These are phyloP conservation scores for Odobenus rosmarus DNA, from an alignment of 2,113 vertebrate genomes.

Conservation along the genomic window DNA sequence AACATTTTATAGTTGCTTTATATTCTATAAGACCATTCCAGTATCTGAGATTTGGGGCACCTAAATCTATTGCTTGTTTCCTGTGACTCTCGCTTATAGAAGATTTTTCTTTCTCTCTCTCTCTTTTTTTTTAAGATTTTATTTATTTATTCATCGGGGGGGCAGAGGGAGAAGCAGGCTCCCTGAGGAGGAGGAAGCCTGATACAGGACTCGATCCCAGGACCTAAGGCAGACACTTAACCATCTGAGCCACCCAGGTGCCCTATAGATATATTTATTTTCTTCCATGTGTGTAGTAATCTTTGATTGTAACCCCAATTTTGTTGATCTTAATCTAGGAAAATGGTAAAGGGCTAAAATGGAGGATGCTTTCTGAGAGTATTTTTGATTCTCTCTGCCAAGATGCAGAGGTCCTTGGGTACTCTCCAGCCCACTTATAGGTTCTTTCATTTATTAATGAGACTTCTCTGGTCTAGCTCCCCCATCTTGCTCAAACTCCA, in stretches of 20 bases:
- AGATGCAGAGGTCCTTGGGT: not conserved
- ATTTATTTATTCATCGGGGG: too few relatives aligned
- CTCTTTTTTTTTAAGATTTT: too few relatives aligned
- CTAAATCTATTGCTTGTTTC: not conserved
- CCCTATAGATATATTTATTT: not conserved
- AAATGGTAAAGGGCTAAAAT: not conserved
- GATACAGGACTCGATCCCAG: too few relatives aligned
- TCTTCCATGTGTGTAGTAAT: not conserved
- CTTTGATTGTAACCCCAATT: not conserved
- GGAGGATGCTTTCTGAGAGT: not conserved
- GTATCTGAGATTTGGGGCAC: not conserved
- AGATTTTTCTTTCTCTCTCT: not conserved
- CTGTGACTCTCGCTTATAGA: not conserved
- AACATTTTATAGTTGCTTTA: not conserved
- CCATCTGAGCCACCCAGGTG: too few relatives aligned
- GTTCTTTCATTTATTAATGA: constrained; percentile 9
- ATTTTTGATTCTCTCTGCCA: not conserved
- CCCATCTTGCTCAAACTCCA: not conserved
- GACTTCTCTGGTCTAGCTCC: not conserved
- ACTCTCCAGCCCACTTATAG: not conserved
- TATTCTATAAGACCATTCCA: not conserved
- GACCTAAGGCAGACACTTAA: too few relatives aligned
- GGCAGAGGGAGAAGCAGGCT: too few relatives aligned
- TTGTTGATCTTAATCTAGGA: constrained; percentile 9
- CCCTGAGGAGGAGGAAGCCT: too few relatives aligned